Percentiles rank a stretch among this genome's conserved stretches.
Evolutionary conservation across 2,113 vertebrate genomes (phyloP).

Genomic region (Ictalurus punctatus): DNA sequence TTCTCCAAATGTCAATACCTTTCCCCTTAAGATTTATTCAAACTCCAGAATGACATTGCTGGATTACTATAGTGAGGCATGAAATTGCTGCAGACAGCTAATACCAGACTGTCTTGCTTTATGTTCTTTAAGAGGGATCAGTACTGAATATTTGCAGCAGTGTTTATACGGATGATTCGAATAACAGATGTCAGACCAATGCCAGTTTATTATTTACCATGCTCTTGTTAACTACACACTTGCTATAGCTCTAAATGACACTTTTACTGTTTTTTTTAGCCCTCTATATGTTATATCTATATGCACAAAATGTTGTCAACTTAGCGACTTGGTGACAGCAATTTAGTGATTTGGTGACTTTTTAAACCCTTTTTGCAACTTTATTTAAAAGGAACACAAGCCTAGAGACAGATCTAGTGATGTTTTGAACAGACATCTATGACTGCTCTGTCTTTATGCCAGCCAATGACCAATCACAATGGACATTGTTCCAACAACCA

Average conservation of each 20-base stretch:
- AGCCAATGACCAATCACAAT: background rate
- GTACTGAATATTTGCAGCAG: conserved; percentile 15
- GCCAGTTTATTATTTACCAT: background rate
- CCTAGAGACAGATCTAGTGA: background rate
- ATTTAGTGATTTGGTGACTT: background rate
- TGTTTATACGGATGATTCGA: background rate
- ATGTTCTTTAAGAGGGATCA: conserved; percentile 1
- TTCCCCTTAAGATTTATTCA: background rate
- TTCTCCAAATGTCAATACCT: conserved; percentile 31
- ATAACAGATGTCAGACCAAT: conserved; percentile 11
- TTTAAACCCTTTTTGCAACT: background rate
- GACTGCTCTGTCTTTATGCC: background rate
- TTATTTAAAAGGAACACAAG: background rate
- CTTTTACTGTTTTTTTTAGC: conserved; percentile 1
- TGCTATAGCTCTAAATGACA: conserved; percentile 7
- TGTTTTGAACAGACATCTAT: background rate
- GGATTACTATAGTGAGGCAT: background rate
- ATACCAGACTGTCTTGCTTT: background rate
- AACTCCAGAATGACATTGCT: conserved; percentile 13
- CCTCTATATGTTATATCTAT: background rate
- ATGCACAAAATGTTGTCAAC: background rate
- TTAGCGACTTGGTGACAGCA: background rate
- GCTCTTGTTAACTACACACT: background rate
- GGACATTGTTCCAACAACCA: background rate
- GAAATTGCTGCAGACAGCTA: background rate